Conservation (phyloP, 2,797 vertebrate species). For the Oceanodroma leucorhoa region DNA sequence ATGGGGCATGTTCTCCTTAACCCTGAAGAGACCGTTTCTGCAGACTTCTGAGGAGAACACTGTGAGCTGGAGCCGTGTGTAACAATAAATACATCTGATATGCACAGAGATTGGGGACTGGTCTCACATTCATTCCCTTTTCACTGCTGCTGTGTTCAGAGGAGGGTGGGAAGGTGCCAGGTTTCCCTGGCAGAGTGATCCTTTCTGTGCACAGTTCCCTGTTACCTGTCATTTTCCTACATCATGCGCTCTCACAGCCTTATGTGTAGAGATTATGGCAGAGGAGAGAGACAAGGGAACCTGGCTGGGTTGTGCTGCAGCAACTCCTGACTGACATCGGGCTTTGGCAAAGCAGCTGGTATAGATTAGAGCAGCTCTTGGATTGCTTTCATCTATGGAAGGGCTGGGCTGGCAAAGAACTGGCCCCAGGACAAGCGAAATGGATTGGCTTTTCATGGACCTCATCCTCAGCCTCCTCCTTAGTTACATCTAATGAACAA, state of each 20-base stretch:
- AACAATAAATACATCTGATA: neutral
- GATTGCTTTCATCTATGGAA: constrained; percentile 48
- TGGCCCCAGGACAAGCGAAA: constrained; percentile 44
- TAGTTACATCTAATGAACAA: constrained; percentile 47
- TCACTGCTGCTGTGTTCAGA: neutral
- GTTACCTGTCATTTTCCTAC: neutral
- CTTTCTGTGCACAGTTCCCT: neutral
- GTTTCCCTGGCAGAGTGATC: neutral
- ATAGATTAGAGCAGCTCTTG: constrained; percentile 11
- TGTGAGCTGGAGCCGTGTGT: neutral
- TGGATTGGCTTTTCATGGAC: constrained; percentile 5
- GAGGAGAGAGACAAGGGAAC: neutral
- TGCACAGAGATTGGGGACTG: neutral
- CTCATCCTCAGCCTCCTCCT: constrained; percentile 32
- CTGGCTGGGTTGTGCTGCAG: neutral
- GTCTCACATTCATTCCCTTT: neutral
- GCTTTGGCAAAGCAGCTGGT: constrained; percentile 32
- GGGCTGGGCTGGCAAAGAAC: constrained; percentile 28
- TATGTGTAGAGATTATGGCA: fast-evolving
- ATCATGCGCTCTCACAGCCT: fast-evolving
- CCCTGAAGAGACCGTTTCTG: neutral
- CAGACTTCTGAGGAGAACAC: neutral
- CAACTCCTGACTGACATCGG: neutral
- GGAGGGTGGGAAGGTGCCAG: neutral
- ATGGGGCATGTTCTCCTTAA: neutral